Base-by-base conservation (phyloP, 2,888 invertebrate species). In the Nebria brevicollis region DNA sequence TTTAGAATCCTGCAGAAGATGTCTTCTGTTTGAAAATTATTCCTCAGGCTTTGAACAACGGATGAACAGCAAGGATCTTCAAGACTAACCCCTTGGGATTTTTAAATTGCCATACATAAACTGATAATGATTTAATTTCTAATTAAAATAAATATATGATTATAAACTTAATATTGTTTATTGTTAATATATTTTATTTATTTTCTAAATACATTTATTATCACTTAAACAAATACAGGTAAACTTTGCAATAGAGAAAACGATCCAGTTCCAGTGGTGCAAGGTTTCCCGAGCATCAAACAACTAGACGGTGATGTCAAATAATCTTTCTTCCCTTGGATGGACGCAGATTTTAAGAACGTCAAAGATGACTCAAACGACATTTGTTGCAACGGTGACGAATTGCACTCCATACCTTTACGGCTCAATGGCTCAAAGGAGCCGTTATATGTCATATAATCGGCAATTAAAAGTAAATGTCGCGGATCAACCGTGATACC, bases 401-500 rank as follows among this genome's bases (percentile, higher is more conserved):
- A 92, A n/a, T 95, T 95, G 75, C 94, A 93, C 85, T 95, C 95
- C 94, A 99, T 97, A 8, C 98, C 97, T 85, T 93, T 93, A 34
- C 99, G 92, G 87, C 96, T 99, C 89, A 99, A 93, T 0, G 99
- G 96, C 86, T 95, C 94, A 87, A 96, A 98, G 0, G 91, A 90
- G 0, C 99, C 99, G 86, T 96, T 95, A 85, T 94, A 97, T 0
- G 98, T 99, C 99, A 99, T 99, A 88, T 98, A 99, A 90, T 99
- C 99, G 0, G 99, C 96, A 77, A 99, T 93, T 5, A 99, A 90
- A 0, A 94, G 93, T 86, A 99, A 91, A 92, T 99, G 99, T 34
- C 99, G 92, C 0, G 96, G 94, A 90, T 99, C 97, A 2, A 99
- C 98, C 8, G 94, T 93, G 86, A 99, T 99, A 41, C 98, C 98